Evolutionary conservation across 1,140 invertebrate species (phyloP).

Genomic region (Amyelois transitella): DNA sequence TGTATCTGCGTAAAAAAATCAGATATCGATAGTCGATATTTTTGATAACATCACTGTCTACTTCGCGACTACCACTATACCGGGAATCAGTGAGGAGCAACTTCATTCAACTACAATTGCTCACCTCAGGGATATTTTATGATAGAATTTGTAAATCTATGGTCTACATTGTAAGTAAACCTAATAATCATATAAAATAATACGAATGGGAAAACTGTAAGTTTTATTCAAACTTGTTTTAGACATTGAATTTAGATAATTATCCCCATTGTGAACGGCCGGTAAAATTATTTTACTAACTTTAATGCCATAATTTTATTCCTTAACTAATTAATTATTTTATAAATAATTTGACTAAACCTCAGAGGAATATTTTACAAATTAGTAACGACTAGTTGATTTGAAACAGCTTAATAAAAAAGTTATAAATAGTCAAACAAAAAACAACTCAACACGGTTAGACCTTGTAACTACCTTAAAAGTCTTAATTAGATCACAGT

Average conservation of each 20-base stretch:
- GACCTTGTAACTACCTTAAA: conserved; percentile 35
- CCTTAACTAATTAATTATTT: neutral
- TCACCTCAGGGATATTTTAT: no score
- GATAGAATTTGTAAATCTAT: no score
- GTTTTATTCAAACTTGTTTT: neutral
- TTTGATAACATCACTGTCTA: no score
- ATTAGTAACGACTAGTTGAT: conserved; percentile 49
- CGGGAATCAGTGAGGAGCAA: no score
- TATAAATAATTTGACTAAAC: conserved; percentile 14
- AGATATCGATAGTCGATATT: no score
- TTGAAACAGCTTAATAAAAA: conserved; percentile 32
- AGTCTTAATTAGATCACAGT: conserved; percentile 74
- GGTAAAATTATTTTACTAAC: neutral
- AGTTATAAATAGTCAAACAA: conserved; percentile 26
- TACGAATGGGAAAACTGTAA: no score
- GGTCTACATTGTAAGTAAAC: no score
- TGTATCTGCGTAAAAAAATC: no score
- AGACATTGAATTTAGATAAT: neutral
- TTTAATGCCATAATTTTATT: neutral
- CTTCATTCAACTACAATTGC: no score
- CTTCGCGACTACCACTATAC: no score
- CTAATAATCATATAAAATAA: no score
- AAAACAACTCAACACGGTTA: conserved; percentile 38
- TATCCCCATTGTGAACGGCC: neutral
- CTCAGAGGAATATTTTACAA: conserved; percentile 15